Percentiles rank a stretch among this genome's conserved stretches.
These are phyloP conservation scores for Darevskia mixta DNA, from an alignment of 2,797 vertebrate genomes.

Conservation along the genomic window DNA sequence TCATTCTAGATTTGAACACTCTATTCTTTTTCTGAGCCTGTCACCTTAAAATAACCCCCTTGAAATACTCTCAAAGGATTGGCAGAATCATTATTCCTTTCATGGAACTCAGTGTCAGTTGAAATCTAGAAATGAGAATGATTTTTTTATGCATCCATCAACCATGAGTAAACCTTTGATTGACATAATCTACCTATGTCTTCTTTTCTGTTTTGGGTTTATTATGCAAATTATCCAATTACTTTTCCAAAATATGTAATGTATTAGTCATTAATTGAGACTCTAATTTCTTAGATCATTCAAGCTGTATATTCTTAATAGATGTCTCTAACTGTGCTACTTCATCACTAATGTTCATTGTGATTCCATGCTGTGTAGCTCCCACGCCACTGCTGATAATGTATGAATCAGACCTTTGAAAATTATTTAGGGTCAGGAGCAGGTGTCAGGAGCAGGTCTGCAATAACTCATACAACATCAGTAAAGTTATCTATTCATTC, in stretches of 20 bases:
- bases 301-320: background rate
- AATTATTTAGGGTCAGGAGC: background rate
- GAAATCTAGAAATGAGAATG: conserved; percentile 5
- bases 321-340: background rate
- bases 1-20: background rate
- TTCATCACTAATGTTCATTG: background rate
- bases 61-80: background rate
- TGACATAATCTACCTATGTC: background rate
- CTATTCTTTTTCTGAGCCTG: background rate
- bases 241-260: background rate
- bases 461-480: no score
- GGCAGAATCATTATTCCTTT: background rate
- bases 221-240: background rate
- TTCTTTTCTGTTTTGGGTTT: background rate
- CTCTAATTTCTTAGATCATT: background rate
- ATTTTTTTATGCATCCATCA: background rate
- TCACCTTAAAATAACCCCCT: background rate
- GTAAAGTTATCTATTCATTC: no score
- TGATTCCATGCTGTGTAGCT: background rate
- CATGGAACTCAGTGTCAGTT: background rate
- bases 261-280: background rate
- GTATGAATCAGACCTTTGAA: background rate
- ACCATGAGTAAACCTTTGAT: background rate
- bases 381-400: background rate
- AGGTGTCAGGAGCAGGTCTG: no score